A percentile compares a stretch with the other conserved stretches of the same genome.
Conservation (phyloP, 1,140 invertebrate species). For the Penaeus japonicus region DNA sequence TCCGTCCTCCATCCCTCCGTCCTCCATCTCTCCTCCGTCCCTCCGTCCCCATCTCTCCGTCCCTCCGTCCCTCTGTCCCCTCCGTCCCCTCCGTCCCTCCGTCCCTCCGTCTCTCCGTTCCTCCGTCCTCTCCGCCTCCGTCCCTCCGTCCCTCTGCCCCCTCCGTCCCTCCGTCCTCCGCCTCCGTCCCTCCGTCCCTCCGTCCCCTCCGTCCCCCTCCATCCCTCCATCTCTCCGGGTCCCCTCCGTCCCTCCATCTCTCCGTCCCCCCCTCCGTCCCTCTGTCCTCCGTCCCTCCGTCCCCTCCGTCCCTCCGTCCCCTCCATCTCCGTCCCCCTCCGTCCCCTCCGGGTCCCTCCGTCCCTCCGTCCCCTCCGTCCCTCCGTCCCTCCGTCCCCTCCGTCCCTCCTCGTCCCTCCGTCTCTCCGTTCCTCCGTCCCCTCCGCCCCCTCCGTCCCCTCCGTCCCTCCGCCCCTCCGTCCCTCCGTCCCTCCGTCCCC, state of each 20-base stretch:
- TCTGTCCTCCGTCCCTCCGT: background rate
- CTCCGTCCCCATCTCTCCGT: background rate
- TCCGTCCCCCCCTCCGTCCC: background rate
- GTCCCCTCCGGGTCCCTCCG: background rate
- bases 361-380: background rate
- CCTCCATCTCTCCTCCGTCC: no score
- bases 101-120: no score
- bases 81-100: background rate
- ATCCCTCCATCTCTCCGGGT: background rate
- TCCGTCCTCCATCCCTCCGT: background rate
- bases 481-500: background rate
- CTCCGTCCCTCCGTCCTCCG: background rate
- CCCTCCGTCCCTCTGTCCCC: background rate
- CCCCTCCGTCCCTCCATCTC: no score
- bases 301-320: background rate
- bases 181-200: background rate
- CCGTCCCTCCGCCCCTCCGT: background rate
- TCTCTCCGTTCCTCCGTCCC: background rate
- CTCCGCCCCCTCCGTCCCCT: background rate
- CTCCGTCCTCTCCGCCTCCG: no score
- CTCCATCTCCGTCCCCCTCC: background rate
- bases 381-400: background rate
- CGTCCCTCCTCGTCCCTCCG: background rate
- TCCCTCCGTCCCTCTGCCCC: background rate
- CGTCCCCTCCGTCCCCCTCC: background rate